A percentile compares a stretch with the other conserved stretches of the same genome.
phyloP scores from a whole-genome alignment of 2,113 vertebrate genomes.

The Collichthys lucidus region DNA sequence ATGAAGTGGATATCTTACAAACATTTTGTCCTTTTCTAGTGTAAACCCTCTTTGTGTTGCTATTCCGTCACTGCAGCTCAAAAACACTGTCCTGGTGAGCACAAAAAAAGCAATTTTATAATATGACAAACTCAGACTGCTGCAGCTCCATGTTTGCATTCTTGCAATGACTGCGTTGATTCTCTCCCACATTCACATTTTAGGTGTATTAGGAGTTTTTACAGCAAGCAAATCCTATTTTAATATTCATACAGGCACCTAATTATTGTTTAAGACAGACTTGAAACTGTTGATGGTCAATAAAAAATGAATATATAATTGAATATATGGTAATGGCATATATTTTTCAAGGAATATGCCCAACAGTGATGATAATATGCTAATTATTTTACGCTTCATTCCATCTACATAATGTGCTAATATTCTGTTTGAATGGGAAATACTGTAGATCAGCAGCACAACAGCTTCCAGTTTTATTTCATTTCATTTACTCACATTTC shows the following conservation, averaged over 20 bases:
- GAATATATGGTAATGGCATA: not conserved
- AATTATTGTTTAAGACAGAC: not conserved
- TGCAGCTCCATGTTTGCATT: not conserved
- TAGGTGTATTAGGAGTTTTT: not conserved
- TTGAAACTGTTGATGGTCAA: not conserved
- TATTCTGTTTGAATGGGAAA: not conserved
- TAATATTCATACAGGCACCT: not conserved
- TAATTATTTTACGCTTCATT: not conserved
- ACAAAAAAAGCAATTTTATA: not conserved
- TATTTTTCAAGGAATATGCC: not conserved
- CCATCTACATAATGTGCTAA: not conserved
- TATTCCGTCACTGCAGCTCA: not conserved
- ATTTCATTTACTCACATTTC: not conserved
- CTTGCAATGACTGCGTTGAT: not conserved
- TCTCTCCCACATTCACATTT: not conserved
- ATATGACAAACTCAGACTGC: not conserved
- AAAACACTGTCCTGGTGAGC: not conserved
- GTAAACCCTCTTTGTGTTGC: not conserved
- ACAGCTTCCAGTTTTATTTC: not conserved
- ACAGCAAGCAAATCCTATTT: not conserved
- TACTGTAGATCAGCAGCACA: not conserved
- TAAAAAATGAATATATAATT: not conserved
- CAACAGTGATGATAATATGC: not conserved
- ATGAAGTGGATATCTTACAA: not conserved
- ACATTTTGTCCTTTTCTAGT: not conserved